Evolutionary conservation across 1,140 invertebrate genomes (phyloP), one percentile per base, ranked within the genome.

Genomic region (Zaprionus taronus): DNA sequence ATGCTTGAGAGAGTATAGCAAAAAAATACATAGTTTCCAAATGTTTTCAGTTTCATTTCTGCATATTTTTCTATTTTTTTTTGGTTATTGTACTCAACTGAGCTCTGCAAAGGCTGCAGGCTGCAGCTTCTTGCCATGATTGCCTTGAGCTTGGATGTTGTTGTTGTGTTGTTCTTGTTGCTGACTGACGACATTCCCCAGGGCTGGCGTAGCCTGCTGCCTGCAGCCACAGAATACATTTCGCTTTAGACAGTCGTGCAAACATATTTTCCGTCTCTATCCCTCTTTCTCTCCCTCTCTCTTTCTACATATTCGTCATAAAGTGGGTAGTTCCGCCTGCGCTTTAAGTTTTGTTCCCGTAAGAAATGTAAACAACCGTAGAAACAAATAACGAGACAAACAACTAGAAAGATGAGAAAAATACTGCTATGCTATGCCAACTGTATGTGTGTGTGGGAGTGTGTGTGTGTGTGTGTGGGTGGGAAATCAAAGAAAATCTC

Each of bases 401-500:
- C 53, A 51, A 51, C 26, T 56, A 26, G 15, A 56, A n/a, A 56
- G 31, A 58, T n/a, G 28, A 58, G 31, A 22, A 22, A 56, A 26
- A n/a, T 28, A 31, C 20, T 1, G 12, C 11, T 4, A 20, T n/a
- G 38, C 36, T 38, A 38, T 14, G 15, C n/a, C 6, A 3, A 12
- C 28, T 34, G 15, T 22, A 2, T 26, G 20, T 53, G 11, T 17
- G 5, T 20, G 41, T 2, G 4, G 0, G 47, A 5, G 47, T 22
- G 20, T 20, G 41, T 2, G 4, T 0, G 47, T 14, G 47, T 22
- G 47, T 53, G 17, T 36, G 12, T 47, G 26, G 22, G 14, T 11
- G 53, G 6, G 47, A 77, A 79, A 77, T 85, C 66, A 65, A 79
- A 72, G 77, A 31, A 84, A 79, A 70, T 79, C 81, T 69, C 38